phyloP scores from a whole-genome alignment of 2,888 invertebrate species.

The Eumerus sabulonum region DNA sequence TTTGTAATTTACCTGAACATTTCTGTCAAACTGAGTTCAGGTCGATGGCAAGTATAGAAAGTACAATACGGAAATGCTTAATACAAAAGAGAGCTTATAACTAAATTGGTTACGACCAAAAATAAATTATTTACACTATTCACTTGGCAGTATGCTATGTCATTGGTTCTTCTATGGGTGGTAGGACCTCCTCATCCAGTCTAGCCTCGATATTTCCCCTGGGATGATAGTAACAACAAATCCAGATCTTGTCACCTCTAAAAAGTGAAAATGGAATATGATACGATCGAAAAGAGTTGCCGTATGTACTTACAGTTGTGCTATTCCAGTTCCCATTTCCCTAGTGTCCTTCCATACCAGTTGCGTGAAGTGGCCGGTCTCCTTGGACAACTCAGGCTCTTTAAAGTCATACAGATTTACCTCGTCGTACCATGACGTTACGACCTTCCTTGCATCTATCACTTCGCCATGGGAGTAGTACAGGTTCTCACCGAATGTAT shows the following conservation, averaged over 20 bases:
- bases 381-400: constrained; percentile 81
- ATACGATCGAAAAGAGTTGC: neutral
- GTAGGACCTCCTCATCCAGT: constrained; percentile 55
- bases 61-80: no score
- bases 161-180: constrained; percentile 70
- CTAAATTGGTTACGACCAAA: no score
- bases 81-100: no score
- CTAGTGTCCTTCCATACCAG: constrained; percentile 88
- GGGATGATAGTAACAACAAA: constrained; percentile 70
- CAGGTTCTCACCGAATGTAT: constrained; percentile 91
- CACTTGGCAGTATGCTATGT: no score
- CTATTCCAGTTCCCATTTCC: constrained; percentile 88
- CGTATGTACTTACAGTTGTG: constrained; percentile 76
- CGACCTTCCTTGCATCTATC: constrained; percentile 85
- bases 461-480: constrained; percentile 86
- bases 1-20: no score
- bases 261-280: constrained; percentile 15
- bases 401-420: constrained; percentile 84
- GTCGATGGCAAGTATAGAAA: no score
- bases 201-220: constrained; percentile 58
- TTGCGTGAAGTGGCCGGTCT: constrained; percentile 91
- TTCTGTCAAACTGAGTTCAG: no score
- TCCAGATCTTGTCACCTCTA: constrained; percentile 56
- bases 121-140: no score
- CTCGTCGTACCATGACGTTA: constrained; percentile 90